phyloP scores from a whole-genome alignment of 2,797 vertebrate genomes.

The Etheostoma perlongum region DNA sequence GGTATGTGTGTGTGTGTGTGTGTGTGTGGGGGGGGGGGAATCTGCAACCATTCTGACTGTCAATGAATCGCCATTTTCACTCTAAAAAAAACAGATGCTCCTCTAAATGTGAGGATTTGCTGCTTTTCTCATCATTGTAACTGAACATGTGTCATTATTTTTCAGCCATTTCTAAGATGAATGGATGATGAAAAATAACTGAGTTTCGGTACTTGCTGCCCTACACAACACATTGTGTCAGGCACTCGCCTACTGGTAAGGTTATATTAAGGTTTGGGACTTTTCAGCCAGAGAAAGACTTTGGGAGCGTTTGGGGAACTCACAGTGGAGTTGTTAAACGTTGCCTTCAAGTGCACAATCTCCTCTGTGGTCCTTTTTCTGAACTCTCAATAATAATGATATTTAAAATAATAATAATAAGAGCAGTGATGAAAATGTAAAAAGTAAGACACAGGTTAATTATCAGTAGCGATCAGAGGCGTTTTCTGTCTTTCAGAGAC shows the following conservation, averaged over 20 bases:
- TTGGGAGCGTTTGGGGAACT: neutral
- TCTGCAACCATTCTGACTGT: neutral
- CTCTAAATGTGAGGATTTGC: neutral
- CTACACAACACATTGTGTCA: neutral
- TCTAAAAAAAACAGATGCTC: neutral
- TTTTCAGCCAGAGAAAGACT: neutral
- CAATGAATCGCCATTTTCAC: too few species aligned
- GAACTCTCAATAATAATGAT: neutral
- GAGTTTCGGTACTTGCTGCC: neutral
- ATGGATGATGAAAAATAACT: neutral
- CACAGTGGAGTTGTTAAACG: neutral
- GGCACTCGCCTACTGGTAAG: neutral
- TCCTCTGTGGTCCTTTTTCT: slow-evolving; percentile 32
- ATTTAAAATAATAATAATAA: neutral
- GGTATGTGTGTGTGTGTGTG: neutral
- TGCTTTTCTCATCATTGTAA: neutral
- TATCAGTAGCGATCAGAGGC: slow-evolving; percentile 44
- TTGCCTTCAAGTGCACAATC: neutral
- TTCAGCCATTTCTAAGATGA: neutral
- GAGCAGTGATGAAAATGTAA: neutral
- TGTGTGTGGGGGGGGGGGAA: neutral
- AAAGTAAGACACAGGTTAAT: slow-evolving; percentile 18
- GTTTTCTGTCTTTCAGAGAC: slow-evolving; percentile 13
- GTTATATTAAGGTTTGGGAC: too few species aligned
- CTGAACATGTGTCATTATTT: neutral